A percentile compares a stretch with the other conserved stretches of the same genome.
phyloP scores from a whole-genome alignment of 1,140 invertebrate genomes.

The Phortica variegata region DNA sequence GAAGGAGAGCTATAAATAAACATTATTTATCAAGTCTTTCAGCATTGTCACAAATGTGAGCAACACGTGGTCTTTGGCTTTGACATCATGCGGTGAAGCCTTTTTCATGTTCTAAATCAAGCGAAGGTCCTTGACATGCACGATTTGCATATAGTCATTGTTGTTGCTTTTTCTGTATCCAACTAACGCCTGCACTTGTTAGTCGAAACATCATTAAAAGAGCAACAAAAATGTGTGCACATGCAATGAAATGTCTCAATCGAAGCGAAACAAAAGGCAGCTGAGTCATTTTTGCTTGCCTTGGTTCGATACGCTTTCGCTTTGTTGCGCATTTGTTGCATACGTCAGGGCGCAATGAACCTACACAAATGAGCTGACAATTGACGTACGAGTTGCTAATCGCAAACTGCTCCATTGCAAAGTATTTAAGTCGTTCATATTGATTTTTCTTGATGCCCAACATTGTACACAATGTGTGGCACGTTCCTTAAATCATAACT shows the following conservation, averaged over 20 bases:
- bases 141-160: neutral
- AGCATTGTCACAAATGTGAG: too few relatives aligned
- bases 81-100: too few relatives aligned
- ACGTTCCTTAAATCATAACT: conserved; percentile 26
- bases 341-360: conserved; percentile 21
- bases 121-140: neutral
- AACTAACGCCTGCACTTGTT: too few relatives aligned
- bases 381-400: conserved; percentile 32
- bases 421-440: too few relatives aligned
- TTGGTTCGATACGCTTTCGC: conserved; percentile 13
- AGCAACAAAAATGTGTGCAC: too few relatives aligned
- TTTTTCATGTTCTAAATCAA: neutral
- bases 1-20: conserved; percentile 13
- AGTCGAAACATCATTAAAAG: too few relatives aligned
- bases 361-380: conserved; percentile 8
- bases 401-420: too few relatives aligned
- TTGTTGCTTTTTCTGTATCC: too few relatives aligned
- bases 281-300: conserved; percentile 16
- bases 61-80: too few relatives aligned
- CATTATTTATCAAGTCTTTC: too few relatives aligned
- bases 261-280: neutral
- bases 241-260: too few relatives aligned
- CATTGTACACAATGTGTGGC: neutral
- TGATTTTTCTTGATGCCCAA: conserved; percentile 2
- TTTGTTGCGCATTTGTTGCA: neutral